A percentile compares a stretch with the other conserved stretches of the same genome.
These are phyloP conservation scores for Eristalinus sepulchralis DNA, from an alignment of 2,888 invertebrate species.

Conservation along the genomic window DNA sequence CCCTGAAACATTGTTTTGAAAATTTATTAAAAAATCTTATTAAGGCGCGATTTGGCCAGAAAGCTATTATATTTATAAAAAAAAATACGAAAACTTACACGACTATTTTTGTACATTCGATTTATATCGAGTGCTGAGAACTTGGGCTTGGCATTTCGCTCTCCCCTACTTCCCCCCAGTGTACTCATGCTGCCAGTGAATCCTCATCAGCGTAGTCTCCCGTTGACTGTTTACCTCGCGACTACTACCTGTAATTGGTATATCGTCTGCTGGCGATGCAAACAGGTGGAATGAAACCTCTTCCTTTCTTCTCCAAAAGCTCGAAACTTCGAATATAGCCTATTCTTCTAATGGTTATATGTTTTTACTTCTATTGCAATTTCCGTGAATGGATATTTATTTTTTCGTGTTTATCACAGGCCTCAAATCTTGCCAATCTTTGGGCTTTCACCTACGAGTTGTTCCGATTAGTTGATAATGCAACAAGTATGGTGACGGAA, in stretches of 20 bases:
- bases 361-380: slow-evolving; percentile 26
- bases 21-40: neutral
- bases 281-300: slow-evolving; percentile 54
- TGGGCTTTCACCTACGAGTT: slow-evolving; percentile 38
- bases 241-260: slow-evolving; percentile 51
- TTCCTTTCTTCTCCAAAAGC: slow-evolving; percentile 9
- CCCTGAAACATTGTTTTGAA: slow-evolving; percentile 83
- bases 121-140: slow-evolving; percentile 99
- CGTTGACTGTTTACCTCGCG: slow-evolving; percentile 76
- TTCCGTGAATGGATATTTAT: slow-evolving; percentile 8
- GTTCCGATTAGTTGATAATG: slow-evolving; percentile 26
- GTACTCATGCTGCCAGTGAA: slow-evolving; percentile 82
- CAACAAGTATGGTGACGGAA: slow-evolving; percentile 12
- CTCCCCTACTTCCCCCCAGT: slow-evolving; percentile 82
- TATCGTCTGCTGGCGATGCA: slow-evolving; percentile 8
- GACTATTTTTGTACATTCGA: slow-evolving; percentile 94
- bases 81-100: slow-evolving; percentile 83
- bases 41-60: slow-evolving; percentile 4
- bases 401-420: slow-evolving; percentile 59
- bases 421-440: slow-evolving; percentile 43
- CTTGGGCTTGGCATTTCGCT: slow-evolving; percentile 89
- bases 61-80: slow-evolving; percentile 45
- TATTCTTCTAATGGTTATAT: slow-evolving; percentile 27
- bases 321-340: neutral
- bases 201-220: slow-evolving; percentile 82